These are phyloP conservation scores for Distichodus sexfasciatus DNA, from an alignment of 2,797 vertebrate species.

Conservation along the genomic window DNA sequence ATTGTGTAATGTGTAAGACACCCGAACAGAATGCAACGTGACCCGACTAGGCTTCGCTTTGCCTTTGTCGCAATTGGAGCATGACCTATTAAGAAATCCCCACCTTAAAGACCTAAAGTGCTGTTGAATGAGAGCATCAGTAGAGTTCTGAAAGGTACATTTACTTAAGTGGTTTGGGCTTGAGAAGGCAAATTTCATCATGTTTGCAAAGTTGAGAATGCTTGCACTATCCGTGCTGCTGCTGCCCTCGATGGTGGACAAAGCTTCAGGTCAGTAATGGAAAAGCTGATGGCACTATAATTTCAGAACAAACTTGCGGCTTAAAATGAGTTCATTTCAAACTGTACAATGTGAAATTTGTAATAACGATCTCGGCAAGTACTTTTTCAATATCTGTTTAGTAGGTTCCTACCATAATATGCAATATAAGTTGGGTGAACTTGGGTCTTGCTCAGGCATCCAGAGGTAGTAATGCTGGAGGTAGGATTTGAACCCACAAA, in stretches of 20 bases:
- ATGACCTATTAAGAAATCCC: slow-evolving; percentile 59
- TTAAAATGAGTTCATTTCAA: too few species aligned
- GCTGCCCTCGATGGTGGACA: neutral
- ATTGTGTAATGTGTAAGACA: too few species aligned
- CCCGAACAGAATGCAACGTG: neutral
- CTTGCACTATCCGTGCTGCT: neutral
- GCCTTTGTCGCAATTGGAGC: slow-evolving; percentile 44
- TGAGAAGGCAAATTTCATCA: neutral
- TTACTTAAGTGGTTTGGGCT: neutral
- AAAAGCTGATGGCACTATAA: too few species aligned
- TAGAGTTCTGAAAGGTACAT: neutral
- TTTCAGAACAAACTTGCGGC: too few species aligned
- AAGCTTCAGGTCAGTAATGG: neutral
- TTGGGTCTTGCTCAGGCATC: too few species aligned
- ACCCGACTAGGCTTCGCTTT: slow-evolving; percentile 28
- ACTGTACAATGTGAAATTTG: too few species aligned
- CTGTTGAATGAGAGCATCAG: neutral
- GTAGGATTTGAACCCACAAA: too few species aligned
- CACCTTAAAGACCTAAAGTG: neutral
- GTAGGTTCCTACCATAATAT: too few species aligned
- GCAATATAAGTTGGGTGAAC: too few species aligned
- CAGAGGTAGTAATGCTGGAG: too few species aligned
- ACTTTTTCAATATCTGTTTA: too few species aligned
- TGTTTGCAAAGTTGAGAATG: neutral
- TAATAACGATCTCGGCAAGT: too few species aligned